Evolutionary conservation across 1,140 invertebrate genomes (phyloP), one percentile per base, ranked within the genome.

Genomic region (Hestina assimilis): DNA sequence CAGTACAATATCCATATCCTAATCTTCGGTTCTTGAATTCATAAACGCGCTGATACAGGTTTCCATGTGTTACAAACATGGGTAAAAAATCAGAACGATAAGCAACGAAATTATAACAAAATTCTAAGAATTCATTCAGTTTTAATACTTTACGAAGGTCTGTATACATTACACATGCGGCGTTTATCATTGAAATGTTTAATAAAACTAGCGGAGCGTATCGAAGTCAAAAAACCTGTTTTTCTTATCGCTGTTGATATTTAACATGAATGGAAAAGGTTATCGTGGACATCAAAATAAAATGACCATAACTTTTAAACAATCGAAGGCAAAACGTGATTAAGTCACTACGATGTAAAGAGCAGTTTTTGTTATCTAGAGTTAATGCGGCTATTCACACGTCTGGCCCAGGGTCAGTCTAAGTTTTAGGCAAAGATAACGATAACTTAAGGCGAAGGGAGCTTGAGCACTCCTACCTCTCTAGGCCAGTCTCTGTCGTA

Each of bases 1-100:
- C 68, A 42, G 29, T 42, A 59, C 56, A 68, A 41, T 69, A 64
- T 76, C 62, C 59, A 66, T 66, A 61, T 51, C 51, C 26, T 41
- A 57, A 60, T 65, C 48, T 52, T 48, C 35, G 35, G 51, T 46
- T 43, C 26, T 26, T 51, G 31, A 48, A 42, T 64, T 60, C 60
- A 47, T 62, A 56, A 45, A 43, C 31, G 28, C 5, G 14, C 33
- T 21, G 8, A 24, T 19, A 4, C 9, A 6, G 4, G 46, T 14
- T 20, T 20, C 19, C 9, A 6, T 17, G n/a, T 38, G 19, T 11
- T 11, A 15, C 15, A 33, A 9, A 12, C 6, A 38, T 19, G 33
- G 11, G 12, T 12, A 31, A 7, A 11, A 31, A 31, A 31, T 31
- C 28, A 31, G 12, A 3, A 31, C 3, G n/a, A 31, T 11, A 31